Conservation (phyloP, 2,797 vertebrate species). For the Tragopan temminckii region DNA sequence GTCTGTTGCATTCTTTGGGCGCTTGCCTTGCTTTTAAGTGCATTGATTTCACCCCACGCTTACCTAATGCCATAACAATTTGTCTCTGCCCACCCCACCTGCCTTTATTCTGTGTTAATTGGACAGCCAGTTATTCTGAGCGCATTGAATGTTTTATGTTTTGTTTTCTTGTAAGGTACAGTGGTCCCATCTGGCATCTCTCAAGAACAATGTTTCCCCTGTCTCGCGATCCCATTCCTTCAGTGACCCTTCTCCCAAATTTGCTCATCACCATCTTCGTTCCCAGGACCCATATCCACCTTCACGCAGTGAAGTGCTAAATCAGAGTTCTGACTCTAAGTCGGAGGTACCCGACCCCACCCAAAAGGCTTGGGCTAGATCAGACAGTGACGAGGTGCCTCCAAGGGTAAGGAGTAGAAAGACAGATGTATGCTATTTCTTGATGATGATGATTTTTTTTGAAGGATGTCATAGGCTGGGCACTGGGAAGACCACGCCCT, state of each 20-base stretch:
- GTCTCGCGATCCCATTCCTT: slow-evolving; percentile 91
- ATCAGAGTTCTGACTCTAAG: slow-evolving; percentile 88
- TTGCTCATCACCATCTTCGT: slow-evolving; percentile 96
- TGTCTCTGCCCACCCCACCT: slow-evolving; percentile 62
- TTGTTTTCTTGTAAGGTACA: slow-evolving; percentile 92
- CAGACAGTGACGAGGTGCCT: slow-evolving; percentile 93
- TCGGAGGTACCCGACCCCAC: slow-evolving; percentile 86
- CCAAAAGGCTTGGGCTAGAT: slow-evolving; percentile 89
- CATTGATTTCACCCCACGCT: slow-evolving; percentile 56
- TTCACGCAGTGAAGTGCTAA: slow-evolving; percentile 90
- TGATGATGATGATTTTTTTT: slow-evolving; percentile 28
- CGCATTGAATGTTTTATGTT: slow-evolving; percentile 88
- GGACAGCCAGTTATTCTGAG: slow-evolving; percentile 80
- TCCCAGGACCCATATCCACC: slow-evolving; percentile 95
- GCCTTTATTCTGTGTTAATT: slow-evolving; percentile 80
- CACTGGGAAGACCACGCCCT: slow-evolving; percentile 23
- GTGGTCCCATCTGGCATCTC: slow-evolving; percentile 92
- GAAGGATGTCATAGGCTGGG: slow-evolving; percentile 60
- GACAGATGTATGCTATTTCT: slow-evolving; percentile 76
- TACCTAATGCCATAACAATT: slow-evolving; percentile 77
- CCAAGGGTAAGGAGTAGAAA: slow-evolving; percentile 94
- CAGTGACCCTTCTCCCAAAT: slow-evolving; percentile 92
- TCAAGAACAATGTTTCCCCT: slow-evolving; percentile 92
- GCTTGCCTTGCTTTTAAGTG: slow-evolving; percentile 64
- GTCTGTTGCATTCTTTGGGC: slow-evolving; percentile 59